phyloP scores from a whole-genome alignment of 1,140 invertebrate genomes.

The Bicyclus anynana region DNA sequence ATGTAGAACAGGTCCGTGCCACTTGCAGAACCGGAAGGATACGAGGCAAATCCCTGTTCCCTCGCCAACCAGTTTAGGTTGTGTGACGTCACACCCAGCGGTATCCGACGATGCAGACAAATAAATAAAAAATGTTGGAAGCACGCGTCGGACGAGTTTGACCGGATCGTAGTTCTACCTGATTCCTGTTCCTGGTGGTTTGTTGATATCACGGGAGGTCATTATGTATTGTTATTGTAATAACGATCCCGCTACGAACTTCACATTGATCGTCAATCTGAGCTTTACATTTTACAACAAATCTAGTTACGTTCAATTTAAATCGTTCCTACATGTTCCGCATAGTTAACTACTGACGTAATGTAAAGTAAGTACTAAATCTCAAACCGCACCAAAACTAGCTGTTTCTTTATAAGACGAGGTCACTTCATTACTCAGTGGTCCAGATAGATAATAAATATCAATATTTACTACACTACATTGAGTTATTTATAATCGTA shows the following conservation, averaged over 20 bases:
- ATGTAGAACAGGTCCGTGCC: slow-evolving; percentile 72
- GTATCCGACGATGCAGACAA: slow-evolving; percentile 74
- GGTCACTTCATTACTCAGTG: slow-evolving; percentile 19
- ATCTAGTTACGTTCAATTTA: background rate
- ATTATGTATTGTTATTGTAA: slow-evolving; percentile 39
- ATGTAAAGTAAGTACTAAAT: slow-evolving; percentile 7
- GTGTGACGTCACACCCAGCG: slow-evolving; percentile 75
- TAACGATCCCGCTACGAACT: background rate
- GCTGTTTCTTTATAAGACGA: slow-evolving; percentile 13
- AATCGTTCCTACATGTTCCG: slow-evolving; percentile 6
- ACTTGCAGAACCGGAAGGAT: slow-evolving; percentile 76
- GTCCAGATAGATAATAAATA: slow-evolving; percentile 16
- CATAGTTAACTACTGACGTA: slow-evolving; percentile 8
- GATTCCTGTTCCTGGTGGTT: slow-evolving; percentile 74
- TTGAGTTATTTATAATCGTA: slow-evolving; percentile 17
- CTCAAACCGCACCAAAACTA: slow-evolving; percentile 9
- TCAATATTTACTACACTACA: slow-evolving; percentile 14
- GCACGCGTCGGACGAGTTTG: slow-evolving; percentile 75
- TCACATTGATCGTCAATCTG: background rate
- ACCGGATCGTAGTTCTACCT: slow-evolving; percentile 76
- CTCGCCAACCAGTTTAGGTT: slow-evolving; percentile 76
- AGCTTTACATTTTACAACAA: background rate
- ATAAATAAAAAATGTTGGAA: slow-evolving; percentile 77
- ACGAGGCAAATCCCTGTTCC: slow-evolving; percentile 75
- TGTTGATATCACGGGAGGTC: slow-evolving; percentile 52